Evolutionary conservation across 2,797 vertebrate genomes (phyloP).

Genomic region (Vultur gryphus): DNA sequence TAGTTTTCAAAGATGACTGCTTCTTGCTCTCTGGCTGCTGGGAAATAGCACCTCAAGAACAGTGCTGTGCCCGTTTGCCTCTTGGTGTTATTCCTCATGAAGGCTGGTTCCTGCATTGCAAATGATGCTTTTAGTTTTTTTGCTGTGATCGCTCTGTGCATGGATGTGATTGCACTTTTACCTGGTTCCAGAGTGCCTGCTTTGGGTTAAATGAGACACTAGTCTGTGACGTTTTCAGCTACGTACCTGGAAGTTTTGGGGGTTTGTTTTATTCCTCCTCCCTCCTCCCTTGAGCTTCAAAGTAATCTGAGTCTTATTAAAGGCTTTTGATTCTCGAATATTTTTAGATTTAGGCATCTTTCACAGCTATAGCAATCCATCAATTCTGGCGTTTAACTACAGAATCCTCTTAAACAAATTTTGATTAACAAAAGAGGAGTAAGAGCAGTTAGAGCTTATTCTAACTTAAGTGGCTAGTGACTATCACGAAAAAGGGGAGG

Average conservation of each 20-base stretch:
- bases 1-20: background rate
- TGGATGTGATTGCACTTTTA: background rate
- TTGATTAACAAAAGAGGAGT: background rate
- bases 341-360: background rate
- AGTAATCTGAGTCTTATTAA: background rate
- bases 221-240: background rate
- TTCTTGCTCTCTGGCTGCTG: background rate
- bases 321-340: background rate
- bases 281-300: background rate
- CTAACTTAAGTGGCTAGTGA: background rate
- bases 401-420: background rate
- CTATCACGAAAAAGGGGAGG: background rate
- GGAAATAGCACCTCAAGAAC: background rate
- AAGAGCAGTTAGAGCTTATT: background rate
- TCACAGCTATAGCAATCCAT: background rate
- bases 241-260: background rate
- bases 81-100: background rate
- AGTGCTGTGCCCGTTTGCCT: background rate
- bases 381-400: background rate
- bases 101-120: background rate
- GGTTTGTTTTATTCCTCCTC: background rate
- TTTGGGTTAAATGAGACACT: background rate
- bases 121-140: background rate
- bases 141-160: background rate
- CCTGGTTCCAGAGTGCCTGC: background rate